Evolutionary conservation across 2,113 vertebrate genomes (phyloP), one percentile per base, ranked within the genome.

Genomic region (Sinocyclocheilus grahami): DNA sequence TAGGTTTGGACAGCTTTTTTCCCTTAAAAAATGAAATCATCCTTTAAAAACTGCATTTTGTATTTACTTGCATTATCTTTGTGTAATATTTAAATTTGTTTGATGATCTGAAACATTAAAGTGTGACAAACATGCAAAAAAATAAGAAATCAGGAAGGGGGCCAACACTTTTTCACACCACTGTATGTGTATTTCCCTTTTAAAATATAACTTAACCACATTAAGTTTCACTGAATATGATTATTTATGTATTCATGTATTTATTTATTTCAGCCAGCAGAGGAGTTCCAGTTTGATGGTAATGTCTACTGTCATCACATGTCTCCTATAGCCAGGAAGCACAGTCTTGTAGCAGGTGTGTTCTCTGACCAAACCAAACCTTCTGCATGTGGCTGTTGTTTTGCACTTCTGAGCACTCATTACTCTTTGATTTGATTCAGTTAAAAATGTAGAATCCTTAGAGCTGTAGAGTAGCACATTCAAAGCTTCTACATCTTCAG

Each of bases 281-380:
- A 99, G 89, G 87, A 94, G 60, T 99, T 98, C 95, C 92, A 95
- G 89, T 99, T 99, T 93, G 97, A 99, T 67, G 97, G 92, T 80
- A 97, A 95, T 42, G 94, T 99, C 87, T 99, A 99, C 90, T 96
- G 96, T 90, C 98, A 99, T 92, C 97, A 99, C 87, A 96, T 98
- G 95, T 99, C 97, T 89, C 96, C 97, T 84, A 86, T 97, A 53
- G 97, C 97, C 89, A 97, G 95, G 88, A 97, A 96, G 76, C 98
- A 99, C 92, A 97, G 96, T 91, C 96, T 99, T 87, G 94, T 99
- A 92, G 98, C 98, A 96, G 97, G 97, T 99, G 90, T 79, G 95
- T 89, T 81, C 37, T 69, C 27, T 77, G 24, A 16, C 55, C 16
- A 24, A 46, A 84, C 20, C 46, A 62, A 20, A 22, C 12, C 30